Evolutionary conservation across 2,797 vertebrate species (phyloP).

Genomic region (Notolepis coatsorum): DNA sequence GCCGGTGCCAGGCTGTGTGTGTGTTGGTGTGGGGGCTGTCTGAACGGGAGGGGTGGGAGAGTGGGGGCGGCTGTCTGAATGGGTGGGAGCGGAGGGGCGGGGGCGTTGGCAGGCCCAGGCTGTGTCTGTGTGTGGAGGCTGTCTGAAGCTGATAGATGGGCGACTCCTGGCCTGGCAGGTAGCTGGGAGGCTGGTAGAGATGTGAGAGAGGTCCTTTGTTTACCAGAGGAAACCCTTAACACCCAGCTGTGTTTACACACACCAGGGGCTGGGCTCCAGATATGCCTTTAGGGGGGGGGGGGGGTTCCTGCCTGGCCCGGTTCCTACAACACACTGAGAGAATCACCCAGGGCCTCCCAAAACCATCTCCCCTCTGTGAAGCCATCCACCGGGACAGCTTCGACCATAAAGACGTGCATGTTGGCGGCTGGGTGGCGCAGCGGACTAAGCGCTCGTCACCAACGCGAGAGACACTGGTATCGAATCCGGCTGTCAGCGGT

Average conservation of each 20-base stretch:
- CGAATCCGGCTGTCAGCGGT: too few relatives aligned
- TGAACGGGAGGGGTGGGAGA: constrained; percentile 63
- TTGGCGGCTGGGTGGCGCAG: too few relatives aligned
- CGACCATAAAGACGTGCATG: too few relatives aligned
- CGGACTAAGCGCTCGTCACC: too few relatives aligned
- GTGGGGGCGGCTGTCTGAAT: too few relatives aligned
- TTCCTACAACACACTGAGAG: constrained; percentile 32
- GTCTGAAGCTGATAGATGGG: constrained; percentile 63
- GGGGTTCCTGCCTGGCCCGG: constrained; percentile 26
- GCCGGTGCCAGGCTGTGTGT: constrained; percentile 26
- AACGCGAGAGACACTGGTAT: too few relatives aligned
- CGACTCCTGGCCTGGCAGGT: constrained; percentile 50
- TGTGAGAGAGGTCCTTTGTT: constrained; percentile 58
- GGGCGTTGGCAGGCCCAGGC: too few relatives aligned
- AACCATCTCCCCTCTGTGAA: constrained; percentile 16
- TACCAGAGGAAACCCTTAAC: constrained; percentile 29
- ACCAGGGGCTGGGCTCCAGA: constrained; percentile 34
- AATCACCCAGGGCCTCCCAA: constrained; percentile 47
- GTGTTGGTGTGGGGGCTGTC: constrained; percentile 33
- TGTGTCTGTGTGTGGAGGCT: constrained; percentile 20
- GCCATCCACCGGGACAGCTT: too few relatives aligned
- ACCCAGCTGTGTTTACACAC: constrained; percentile 63
- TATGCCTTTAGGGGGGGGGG: constrained; percentile 19
- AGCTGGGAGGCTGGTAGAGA: constrained; percentile 54
- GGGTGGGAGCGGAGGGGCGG: too few relatives aligned